Percentiles rank a stretch among this genome's conserved stretches.
phyloP scores from a whole-genome alignment of 2,113 vertebrate genomes.

The Macquaria australasica region DNA sequence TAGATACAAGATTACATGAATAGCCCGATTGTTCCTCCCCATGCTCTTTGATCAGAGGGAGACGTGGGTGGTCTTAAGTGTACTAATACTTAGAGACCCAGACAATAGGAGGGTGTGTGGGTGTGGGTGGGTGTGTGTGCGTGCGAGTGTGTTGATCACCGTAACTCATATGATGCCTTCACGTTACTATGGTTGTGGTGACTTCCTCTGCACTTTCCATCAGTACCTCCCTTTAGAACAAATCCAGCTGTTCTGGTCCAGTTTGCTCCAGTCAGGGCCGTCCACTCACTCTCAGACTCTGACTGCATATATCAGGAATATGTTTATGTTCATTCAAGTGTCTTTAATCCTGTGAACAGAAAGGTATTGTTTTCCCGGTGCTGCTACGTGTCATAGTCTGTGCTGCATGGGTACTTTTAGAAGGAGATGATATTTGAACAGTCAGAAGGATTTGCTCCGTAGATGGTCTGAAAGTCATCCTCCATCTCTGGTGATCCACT shows the following conservation, averaged over 20 bases:
- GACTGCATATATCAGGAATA: constrained; percentile 45
- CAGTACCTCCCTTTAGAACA: neutral
- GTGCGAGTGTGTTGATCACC: constrained; percentile 23
- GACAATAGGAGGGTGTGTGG: constrained; percentile 56
- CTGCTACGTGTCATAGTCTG: constrained; percentile 12
- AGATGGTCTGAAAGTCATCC: constrained; percentile 8
- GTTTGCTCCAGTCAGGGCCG: constrained; percentile 21
- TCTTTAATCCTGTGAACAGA: constrained; percentile 54
- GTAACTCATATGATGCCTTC: constrained; percentile 43
- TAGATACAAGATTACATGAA: constrained; percentile 74
- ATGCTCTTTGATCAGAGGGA: constrained; percentile 73
- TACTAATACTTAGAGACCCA: constrained; percentile 60
- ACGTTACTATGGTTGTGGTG: constrained; percentile 49
- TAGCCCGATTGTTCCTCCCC: constrained; percentile 64
- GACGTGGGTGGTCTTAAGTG: constrained; percentile 79
- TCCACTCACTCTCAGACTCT: constrained; percentile 25
- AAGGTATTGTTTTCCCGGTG: constrained; percentile 35
- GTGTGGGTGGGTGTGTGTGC: constrained; percentile 8
- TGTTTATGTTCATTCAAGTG: constrained; percentile 28
- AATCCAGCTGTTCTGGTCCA: constrained; percentile 40
- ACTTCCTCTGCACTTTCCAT: constrained; percentile 48
- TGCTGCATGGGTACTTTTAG: neutral
- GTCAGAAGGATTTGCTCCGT: constrained; percentile 19
- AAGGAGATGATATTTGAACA: neutral
- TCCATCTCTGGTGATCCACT: constrained; percentile 14